These are phyloP conservation scores for Rhynchotus rufescens DNA, from an alignment of 2,797 vertebrate genomes.

Conservation along the genomic window DNA sequence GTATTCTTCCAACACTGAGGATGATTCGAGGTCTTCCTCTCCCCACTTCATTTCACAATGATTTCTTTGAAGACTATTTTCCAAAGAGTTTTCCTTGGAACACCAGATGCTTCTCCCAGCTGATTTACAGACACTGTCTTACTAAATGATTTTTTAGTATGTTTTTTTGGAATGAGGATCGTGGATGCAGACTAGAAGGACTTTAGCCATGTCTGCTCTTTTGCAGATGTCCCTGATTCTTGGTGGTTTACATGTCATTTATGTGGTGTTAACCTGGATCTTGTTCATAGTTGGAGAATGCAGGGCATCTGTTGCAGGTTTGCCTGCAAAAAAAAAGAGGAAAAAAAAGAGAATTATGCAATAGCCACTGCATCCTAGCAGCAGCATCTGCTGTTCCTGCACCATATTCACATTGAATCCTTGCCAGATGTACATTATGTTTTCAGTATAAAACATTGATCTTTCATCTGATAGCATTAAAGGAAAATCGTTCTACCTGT, in stretches of 20 bases:
- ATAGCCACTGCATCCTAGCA: neutral
- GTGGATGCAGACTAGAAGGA: neutral
- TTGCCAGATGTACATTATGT: neutral
- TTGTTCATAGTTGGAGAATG: neutral
- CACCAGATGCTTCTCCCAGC: neutral
- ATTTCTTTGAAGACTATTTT: constrained; percentile 8
- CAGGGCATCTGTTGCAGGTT: neutral
- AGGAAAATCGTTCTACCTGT: neutral
- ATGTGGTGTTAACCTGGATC: neutral
- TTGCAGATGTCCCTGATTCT: neutral
- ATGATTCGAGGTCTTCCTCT: neutral
- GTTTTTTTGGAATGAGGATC: neutral
- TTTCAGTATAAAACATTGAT: neutral
- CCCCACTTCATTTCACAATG: neutral
- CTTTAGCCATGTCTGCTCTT: neutral
- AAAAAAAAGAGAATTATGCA: neutral
- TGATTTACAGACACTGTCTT: neutral
- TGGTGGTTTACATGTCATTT: neutral
- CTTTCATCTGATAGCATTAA: neutral
- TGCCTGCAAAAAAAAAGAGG: neutral
- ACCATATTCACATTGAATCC: neutral
- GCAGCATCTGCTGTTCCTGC: constrained; percentile 1
- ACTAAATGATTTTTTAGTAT: neutral
- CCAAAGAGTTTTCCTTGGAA: neutral
- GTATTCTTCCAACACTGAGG: neutral